Evolutionary conservation across 2,888 invertebrate genomes (phyloP), one percentile per base, ranked within the genome.

Genomic region (Phyllotreta striolata): DNA sequence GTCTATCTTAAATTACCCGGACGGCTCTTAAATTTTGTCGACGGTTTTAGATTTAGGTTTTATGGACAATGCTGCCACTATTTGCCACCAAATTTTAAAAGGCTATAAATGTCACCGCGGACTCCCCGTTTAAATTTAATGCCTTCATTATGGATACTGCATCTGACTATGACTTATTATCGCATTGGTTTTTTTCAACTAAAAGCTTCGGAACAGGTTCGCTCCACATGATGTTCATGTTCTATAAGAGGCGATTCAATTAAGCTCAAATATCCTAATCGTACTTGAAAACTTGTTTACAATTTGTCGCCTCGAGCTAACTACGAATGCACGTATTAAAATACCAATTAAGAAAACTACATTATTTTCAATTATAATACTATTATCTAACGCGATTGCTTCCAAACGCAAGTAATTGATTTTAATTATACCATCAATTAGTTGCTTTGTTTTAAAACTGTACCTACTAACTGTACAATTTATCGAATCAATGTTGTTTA

Each of bases 211-310:
- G 4, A 24, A 24, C 24, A 24, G 24, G 24, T 24, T 24, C 24
- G 24, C 43, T 43, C 13, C 13, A 6, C 43, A 56, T 40, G 40
- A 62, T 41, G 49, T 62, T 55, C 55, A 62, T 41, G 49, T 62
- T 55, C 55, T 7, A 47, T 62, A 34, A 54, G 14, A 47, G 54
- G 63, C 51, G 58, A 51, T 51, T 63, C 63, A 63, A 62, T 62
- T 55, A 57, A 51, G 55, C 52, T 57, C 57, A 57, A 57, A 57
- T 63, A 57, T 58, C 57, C 63, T 56, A 63, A 63, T 63, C 56
- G 58, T 54, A 54, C 46, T 58, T 57, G 51, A 63, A 63, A 51
- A 56, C 56, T 51, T 62, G 54, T 63, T 63, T 63, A 63, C 57
- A 52, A 52, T 63, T 63, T 52, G 46, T 57, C 57, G 49, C 54